phyloP scores from a whole-genome alignment of 2,113 vertebrate species.

The Microtus oregoni region DNA sequence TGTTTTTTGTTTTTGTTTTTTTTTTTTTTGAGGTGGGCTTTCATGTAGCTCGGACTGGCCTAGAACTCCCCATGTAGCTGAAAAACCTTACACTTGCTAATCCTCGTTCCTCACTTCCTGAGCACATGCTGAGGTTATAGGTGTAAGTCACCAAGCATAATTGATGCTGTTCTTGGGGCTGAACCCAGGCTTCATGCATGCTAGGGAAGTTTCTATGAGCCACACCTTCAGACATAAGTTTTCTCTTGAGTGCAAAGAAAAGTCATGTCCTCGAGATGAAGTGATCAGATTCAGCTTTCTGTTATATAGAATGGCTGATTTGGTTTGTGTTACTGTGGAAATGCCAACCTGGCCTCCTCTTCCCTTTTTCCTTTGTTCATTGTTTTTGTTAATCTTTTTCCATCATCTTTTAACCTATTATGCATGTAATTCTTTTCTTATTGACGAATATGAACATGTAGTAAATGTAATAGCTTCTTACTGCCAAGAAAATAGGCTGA shows the following conservation, averaged over 20 bases:
- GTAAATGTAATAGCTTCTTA: constrained; percentile 43
- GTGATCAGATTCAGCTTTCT: constrained; percentile 33
- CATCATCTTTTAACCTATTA: neutral
- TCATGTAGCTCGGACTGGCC: neutral
- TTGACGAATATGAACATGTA: constrained; percentile 25
- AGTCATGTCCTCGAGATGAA: constrained; percentile 13
- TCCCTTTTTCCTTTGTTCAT: neutral
- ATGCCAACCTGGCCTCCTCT: neutral
- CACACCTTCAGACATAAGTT: neutral
- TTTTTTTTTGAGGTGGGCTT: neutral
- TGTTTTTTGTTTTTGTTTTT: neutral
- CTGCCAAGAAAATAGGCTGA: neutral
- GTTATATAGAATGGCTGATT: neutral
- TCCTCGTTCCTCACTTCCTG: neutral
- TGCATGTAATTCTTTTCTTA: constrained; percentile 20
- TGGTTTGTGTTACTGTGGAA: constrained; percentile 18
- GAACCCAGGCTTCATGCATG: neutral
- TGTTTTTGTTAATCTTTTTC: constrained; percentile 45
- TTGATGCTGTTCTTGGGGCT: neutral
- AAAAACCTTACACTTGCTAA: neutral
- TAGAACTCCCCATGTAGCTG: neutral
- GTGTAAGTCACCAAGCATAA: neutral
- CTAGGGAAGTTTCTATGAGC: neutral
- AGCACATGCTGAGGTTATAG: neutral
- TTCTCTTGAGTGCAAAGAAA: neutral